phyloP scores from a whole-genome alignment of 1,140 invertebrate species.

The Drosophila ercepeae region DNA sequence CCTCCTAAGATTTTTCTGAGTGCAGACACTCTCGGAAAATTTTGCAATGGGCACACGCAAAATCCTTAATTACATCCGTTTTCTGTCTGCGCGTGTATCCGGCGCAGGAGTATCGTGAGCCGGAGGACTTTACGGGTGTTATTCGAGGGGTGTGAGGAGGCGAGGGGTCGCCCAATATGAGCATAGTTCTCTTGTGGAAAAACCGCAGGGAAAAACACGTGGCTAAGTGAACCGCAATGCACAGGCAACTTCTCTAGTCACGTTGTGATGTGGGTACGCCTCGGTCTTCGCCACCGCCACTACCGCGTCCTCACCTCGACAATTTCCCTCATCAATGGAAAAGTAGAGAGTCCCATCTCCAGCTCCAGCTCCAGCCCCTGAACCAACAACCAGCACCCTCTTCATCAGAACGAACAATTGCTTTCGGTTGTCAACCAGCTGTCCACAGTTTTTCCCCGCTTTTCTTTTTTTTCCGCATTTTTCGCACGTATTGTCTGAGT shows the following conservation, averaged over 20 bases:
- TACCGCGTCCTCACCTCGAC: constrained; percentile 6
- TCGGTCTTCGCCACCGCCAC: background rate
- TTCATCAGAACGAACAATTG: constrained; percentile 60
- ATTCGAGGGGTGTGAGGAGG: background rate
- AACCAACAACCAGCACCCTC: constrained; percentile 17
- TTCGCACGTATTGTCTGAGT: constrained; percentile 70
- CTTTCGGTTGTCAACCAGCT: constrained; percentile 72
- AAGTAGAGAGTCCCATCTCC: constrained; percentile 6
- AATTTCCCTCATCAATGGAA: constrained; percentile 28
- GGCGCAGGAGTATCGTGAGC: constrained; percentile 21
- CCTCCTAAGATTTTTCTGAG: background rate
- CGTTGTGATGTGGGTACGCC: constrained; percentile 50
- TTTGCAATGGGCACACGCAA: constrained; percentile 66
- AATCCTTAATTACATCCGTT: constrained; percentile 79
- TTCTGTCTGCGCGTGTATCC: constrained; percentile 71
- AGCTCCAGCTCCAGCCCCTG: background rate
- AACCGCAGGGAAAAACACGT: constrained; percentile 72
- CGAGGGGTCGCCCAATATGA: constrained; percentile 16
- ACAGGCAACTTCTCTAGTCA: constrained; percentile 60
- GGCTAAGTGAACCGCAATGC: constrained; percentile 66
- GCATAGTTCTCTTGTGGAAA: constrained; percentile 42
- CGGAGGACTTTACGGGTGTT: constrained; percentile 29
- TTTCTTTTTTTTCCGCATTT: constrained; percentile 64
- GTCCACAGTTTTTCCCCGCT: constrained; percentile 65
- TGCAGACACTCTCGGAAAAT: constrained; percentile 41